These are phyloP conservation scores for Andricus grossulariae DNA, from an alignment of 1,140 invertebrate genomes.

Conservation along the genomic window DNA sequence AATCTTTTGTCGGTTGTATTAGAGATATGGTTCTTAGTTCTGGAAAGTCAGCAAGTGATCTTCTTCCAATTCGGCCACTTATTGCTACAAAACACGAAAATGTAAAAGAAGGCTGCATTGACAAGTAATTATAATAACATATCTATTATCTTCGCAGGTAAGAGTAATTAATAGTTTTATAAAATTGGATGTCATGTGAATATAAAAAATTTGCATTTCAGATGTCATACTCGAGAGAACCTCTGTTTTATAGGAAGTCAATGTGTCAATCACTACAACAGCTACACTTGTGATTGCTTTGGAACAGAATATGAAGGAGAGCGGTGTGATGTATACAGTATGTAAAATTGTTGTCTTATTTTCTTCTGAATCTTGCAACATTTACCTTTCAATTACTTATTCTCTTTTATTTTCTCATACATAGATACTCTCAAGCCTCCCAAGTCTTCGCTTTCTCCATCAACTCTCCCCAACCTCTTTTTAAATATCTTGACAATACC, in stretches of 20 bases:
- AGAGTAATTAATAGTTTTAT: neutral
- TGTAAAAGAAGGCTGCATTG: slow-evolving; percentile 88
- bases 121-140: slow-evolving; percentile 77
- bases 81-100: slow-evolving; percentile 91
- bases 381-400: too few relatives aligned
- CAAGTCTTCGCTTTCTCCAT: too few relatives aligned
- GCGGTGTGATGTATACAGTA: slow-evolving; percentile 92
- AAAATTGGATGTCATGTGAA: too few relatives aligned
- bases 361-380: too few relatives aligned
- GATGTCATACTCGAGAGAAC: slow-evolving; percentile 86
- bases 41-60: slow-evolving; percentile 87
- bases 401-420: too few relatives aligned
- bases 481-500: too few relatives aligned
- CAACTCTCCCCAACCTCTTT: too few relatives aligned
- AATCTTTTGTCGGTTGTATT: slow-evolving; percentile 94
- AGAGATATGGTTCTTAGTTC: slow-evolving; percentile 89
- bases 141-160: neutral
- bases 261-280: slow-evolving; percentile 93
- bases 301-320: slow-evolving; percentile 93
- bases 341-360: slow-evolving; percentile 67
- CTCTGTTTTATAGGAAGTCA: slow-evolving; percentile 88
- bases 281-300: slow-evolving; percentile 92
- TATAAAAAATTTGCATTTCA: slow-evolving; percentile 51
- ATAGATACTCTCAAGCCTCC: too few relatives aligned
- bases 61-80: slow-evolving; percentile 86